Evolutionary conservation across 2,888 invertebrate genomes (phyloP), one percentile per base, ranked within the genome.

Genomic region (Chirona hameri): DNA sequence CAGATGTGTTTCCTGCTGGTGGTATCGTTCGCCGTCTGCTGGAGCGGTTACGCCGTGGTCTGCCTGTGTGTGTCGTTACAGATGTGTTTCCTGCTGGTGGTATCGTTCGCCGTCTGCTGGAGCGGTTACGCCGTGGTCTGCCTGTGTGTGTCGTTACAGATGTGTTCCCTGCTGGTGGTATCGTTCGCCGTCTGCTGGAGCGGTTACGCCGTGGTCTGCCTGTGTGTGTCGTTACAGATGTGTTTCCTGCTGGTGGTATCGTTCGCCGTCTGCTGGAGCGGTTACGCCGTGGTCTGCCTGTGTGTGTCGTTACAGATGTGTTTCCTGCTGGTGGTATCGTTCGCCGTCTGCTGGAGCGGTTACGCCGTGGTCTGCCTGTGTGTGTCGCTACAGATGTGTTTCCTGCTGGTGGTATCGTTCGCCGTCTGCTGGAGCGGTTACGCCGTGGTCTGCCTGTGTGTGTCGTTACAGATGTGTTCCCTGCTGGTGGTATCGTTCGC

Each of bases 91-190:
- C 21, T 60, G 60, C 21, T 60, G 24, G 60, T 24, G 60, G 60
- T 24, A 18, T 52, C 39, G 7, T 60, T 18, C 24, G 24, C 60
- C 60, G 24, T 60, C 55, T 60, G 60, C 24, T 18, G 1, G 24
- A 18, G 24, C 60, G 18, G 12, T 12, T 52, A 52, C 5, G 52
- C 18, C 39, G 39, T 39, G 39, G 52, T 52, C 15, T 18, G 39
- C 48, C 48, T 52, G 52, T 52, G 3, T 18, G 18, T 52, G 39
- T 5, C 39, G 39, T 39, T 12, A 14, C 55, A 84, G 85, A 82
- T 5, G 21, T 24, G 9, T 21, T 31, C 24, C 46, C 55, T 15
- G 39, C 9, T 46, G 79, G 27, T 57, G 55, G 55, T 55, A 18
- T 18, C 14, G 15, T 18, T 55, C 55, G 39, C 39, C 39, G 39